These are phyloP conservation scores for Arctocebus calabarensis DNA, from an alignment of 2,797 vertebrate genomes.

Conservation along the genomic window DNA sequence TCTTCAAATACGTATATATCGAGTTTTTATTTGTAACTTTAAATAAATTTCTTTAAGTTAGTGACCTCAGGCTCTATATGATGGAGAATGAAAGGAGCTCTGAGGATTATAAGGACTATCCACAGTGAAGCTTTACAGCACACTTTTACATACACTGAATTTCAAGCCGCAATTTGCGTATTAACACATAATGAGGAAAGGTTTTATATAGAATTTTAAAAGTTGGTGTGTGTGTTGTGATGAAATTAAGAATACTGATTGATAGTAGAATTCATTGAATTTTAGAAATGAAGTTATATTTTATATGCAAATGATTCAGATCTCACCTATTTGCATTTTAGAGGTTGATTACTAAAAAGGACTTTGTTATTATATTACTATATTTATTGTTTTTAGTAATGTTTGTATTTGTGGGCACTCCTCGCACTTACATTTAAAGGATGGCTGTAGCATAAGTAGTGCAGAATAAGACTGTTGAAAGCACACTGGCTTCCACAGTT, in stretches of 20 bases:
- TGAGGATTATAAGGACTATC: background rate
- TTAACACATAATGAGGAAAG: background rate
- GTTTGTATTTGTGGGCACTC: background rate
- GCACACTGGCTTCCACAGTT: background rate
- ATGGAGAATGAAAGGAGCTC: background rate
- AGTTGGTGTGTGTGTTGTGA: background rate
- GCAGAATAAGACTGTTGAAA: background rate
- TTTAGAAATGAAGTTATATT: background rate
- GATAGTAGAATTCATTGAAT: background rate
- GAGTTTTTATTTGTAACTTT: constrained; percentile 73
- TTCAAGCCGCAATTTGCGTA: background rate
- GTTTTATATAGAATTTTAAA: background rate
- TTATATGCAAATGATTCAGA: background rate
- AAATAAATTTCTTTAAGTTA: constrained; percentile 66
- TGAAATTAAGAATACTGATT: background rate
- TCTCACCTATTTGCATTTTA: background rate
- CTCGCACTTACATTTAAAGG: background rate
- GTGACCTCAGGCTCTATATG: background rate
- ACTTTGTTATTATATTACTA: background rate
- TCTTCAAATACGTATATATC: constrained; percentile 54
- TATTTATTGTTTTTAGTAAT: background rate
- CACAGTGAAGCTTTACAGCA: background rate
- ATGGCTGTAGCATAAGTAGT: background rate
- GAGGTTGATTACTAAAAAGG: background rate
- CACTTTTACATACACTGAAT: background rate